Conservation (phyloP, 1,140 invertebrate genomes). For the Ceratosolen solmsi region DNA sequence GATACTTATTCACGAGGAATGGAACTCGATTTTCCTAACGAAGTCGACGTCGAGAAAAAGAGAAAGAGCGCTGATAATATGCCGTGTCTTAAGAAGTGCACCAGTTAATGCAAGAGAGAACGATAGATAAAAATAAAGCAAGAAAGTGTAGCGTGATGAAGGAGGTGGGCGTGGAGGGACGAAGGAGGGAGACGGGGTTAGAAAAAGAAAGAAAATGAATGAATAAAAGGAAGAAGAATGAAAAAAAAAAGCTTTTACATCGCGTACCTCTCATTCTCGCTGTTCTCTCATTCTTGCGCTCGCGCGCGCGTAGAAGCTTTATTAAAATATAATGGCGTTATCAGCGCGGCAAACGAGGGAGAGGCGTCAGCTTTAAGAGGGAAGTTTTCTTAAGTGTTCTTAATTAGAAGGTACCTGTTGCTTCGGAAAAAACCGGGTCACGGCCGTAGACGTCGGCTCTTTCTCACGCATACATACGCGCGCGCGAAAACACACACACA, state of each 20-base stretch:
- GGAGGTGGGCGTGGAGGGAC: too few relatives aligned
- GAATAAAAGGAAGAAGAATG: conserved; percentile 24
- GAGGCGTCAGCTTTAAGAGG: conserved; percentile 73
- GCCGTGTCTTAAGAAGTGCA: not conserved
- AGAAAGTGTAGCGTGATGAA: conserved; percentile 51
- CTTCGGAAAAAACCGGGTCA: conserved; percentile 75
- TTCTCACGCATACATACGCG: too few relatives aligned
- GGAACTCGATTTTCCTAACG: conserved; percentile 13
- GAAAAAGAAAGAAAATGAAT: conserved; percentile 18
- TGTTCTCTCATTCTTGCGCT: not conserved
- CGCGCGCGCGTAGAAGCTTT: conserved; percentile 57
- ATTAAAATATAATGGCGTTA: conserved; percentile 71
- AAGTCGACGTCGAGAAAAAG: not conserved
- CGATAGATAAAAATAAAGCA: conserved; percentile 49
- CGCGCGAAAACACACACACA: too few relatives aligned
- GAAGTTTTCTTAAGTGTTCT: conserved; percentile 76
- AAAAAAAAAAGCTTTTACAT: conserved; percentile 13
- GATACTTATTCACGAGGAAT: not conserved
- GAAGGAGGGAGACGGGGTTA: too few relatives aligned
- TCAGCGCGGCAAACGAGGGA: conserved; percentile 58
- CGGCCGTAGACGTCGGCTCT: conserved; percentile 67
- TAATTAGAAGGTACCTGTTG: conserved; percentile 75
- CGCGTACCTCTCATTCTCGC: not conserved
- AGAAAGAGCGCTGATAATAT: conserved; percentile 3
- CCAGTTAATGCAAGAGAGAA: conserved; percentile 28